Evolutionary conservation across 2,888 invertebrate species (phyloP).

Genomic region (Nezara viridula): DNA sequence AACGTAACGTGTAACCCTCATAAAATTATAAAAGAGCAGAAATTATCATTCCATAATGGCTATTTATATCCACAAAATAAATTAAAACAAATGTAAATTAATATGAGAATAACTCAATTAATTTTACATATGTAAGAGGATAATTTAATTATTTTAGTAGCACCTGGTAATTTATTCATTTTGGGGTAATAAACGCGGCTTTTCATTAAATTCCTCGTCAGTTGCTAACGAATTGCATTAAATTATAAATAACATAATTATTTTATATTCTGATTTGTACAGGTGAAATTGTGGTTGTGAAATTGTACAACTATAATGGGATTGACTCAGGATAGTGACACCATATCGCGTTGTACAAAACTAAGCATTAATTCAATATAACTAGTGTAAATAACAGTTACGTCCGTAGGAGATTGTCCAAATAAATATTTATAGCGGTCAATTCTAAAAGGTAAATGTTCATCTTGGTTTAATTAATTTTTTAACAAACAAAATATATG

Average conservation of each 20-base stretch:
- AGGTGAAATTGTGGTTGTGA: neutral
- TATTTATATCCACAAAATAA: neutral
- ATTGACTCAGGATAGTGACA: too few species aligned
- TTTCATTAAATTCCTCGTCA: neutral
- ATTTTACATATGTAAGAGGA: neutral
- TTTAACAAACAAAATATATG: too few species aligned
- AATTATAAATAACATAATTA: neutral
- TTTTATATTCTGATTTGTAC: neutral
- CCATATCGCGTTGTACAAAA: neutral
- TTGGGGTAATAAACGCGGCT: neutral
- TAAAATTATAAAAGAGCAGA: neutral
- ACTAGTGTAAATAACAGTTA: neutral
- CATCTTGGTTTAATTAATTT: too few species aligned
- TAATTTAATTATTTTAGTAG: neutral
- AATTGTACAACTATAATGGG: too few species aligned
- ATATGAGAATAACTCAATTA: neutral
- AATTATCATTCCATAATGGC: neutral
- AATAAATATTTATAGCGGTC: too few species aligned
- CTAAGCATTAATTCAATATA: neutral
- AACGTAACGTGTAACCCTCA: too few species aligned
- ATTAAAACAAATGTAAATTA: constrained; percentile 23
- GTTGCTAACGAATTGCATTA: neutral
- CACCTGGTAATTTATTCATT: neutral
- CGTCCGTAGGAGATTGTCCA: too few species aligned
- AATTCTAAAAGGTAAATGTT: too few species aligned